Base-by-base conservation (phyloP, 2,888 invertebrate genomes). In the Crematogaster levior region DNA sequence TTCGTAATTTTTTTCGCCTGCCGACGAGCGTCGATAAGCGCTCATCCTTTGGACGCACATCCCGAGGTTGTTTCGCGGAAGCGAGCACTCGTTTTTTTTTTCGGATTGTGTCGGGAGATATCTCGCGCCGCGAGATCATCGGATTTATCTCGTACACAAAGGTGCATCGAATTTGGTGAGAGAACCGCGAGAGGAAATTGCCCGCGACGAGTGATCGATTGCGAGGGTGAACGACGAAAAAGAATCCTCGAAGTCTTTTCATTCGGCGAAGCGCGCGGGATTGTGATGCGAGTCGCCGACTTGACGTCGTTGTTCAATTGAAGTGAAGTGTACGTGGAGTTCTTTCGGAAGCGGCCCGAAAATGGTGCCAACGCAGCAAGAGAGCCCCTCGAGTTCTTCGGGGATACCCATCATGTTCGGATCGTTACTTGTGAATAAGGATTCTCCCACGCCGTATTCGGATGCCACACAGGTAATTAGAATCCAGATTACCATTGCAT, bases 381-480 rank as follows among this genome's bases (percentile, higher is more conserved):
- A 95, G 95, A 95, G 96, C 90, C 96, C 96, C 84, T 95, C 96
- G 79, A 95, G 96, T 93, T 96, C 96, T 93, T 96, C 96, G 94
- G 96, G 96, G 92, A 95, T 96, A 90, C 96, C 97, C 89, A 96
- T 97, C 40, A 40, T 40, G 93, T 99, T 99, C 95, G 98, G 99
- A 91, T 99, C 98, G 82, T 97, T 98, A 95, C 96, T 97, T 92
- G 97, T 99, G 95, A 97, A 97, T 95, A 97, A 98, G 95, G 97
- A 97, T 95, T 98, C 99, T 46, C 96, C 97, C 77, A 99, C 99
- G 84, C 99, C 99, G 84, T 99, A 99, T 95, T 98, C 99, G 93
- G 99, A 99, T 96, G 99, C 99, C 86, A 99, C 99, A 92, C 98
- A 98, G 98, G 98, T 98, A 96, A 97, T 96, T 95, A 27, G 6